Evolutionary conservation across 2,797 vertebrate genomes (phyloP), one percentile per base, ranked within the genome.

Genomic region (Acanthurus lineatus): DNA sequence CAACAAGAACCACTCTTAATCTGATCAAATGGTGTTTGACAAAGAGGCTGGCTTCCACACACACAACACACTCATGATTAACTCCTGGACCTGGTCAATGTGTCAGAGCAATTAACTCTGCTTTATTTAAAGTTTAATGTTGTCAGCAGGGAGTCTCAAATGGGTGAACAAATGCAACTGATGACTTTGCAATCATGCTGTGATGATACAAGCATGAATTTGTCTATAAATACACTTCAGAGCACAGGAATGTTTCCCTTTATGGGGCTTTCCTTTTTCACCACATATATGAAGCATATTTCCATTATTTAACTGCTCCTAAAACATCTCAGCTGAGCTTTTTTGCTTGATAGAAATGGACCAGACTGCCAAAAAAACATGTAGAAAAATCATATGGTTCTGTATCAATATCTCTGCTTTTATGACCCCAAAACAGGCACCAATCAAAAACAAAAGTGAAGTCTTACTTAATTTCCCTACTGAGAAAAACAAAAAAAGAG

Each of bases 11-110:
- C 49, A 3, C n/a, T 64, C 20, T 45, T 48, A 47, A 76, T 85
- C 76, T 52, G 52, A 80, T 66, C 47, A 76, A 78, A 75, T 58
- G 16, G 2, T 51, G 42, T 69, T 61, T 79, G 47, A 74, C 56
- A 68, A 48, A 57, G 60, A 60, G 9, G 64, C 54, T 47, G 53
- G 49, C 62, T n/a, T 63, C 45, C 32, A 54, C 69, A 70, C 69
- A 70, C 45, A 49, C 14, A 35, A 75, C 22, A 20, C 51, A 51
- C 52, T 76, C 47, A 52, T 16, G 20, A 77, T 67, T 20, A 35
- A 70, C 2, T 11, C 20, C 28, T 65, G 10, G 51, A 49, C 22
- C 51, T 12, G 17, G 42, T 54, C 28, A 9, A 2, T 32, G 28
- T 56, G 48, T 70, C 77, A 71, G 9, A 63, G 25, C 47, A 68